These are phyloP conservation scores for Pipistrellus pygmaeus DNA, from an alignment of 2,797 vertebrate genomes.

Conservation along the genomic window DNA sequence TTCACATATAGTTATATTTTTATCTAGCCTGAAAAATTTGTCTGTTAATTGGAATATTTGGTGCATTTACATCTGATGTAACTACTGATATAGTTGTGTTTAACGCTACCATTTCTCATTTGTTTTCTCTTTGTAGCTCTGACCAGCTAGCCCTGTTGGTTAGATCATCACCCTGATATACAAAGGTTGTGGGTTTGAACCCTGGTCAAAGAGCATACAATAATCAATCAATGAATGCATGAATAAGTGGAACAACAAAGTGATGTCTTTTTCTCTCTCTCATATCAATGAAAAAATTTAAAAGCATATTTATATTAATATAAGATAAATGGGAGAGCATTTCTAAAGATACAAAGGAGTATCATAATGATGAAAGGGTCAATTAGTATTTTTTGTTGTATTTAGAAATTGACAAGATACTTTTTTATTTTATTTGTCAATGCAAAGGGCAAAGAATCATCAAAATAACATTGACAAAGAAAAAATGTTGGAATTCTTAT, in stretches of 20 bases:
- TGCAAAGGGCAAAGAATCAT: background rate
- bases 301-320: background rate
- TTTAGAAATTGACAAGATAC: background rate
- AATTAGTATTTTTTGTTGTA: background rate
- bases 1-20: background rate
- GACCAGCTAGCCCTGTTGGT: background rate
- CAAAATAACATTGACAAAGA: conserved; percentile 15
- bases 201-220: background rate
- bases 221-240: background rate
- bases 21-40: background rate
- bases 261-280: background rate
- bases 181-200: background rate
- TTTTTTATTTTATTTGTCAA: conserved; percentile 34
- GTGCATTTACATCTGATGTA: background rate
- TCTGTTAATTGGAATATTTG: background rate
- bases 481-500: background rate
- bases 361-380: background rate
- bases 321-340: background rate
- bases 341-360: background rate
- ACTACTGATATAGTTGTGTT: background rate
- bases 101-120: background rate
- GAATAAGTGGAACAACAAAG: background rate
- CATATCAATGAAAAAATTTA: background rate
- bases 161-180: background rate
- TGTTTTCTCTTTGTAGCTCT: background rate